These are phyloP conservation scores for Acrossocheilus fasciatus DNA, from an alignment of 2,797 vertebrate species.

Conservation along the genomic window DNA sequence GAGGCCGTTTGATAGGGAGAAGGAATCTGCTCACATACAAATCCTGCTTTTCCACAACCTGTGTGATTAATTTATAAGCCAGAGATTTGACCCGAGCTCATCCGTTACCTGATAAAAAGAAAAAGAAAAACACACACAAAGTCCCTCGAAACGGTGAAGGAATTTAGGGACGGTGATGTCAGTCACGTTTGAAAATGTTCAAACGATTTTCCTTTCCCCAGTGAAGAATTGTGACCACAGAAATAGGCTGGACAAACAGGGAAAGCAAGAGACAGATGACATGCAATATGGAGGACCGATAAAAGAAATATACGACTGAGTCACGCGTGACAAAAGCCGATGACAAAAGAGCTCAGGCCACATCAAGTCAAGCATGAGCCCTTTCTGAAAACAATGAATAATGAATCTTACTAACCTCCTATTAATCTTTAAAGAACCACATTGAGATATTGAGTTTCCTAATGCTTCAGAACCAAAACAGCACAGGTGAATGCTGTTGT, in stretches of 20 bases:
- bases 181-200: conserved; percentile 24
- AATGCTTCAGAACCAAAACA: conserved; percentile 64
- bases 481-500: conserved; percentile 65
- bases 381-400: conserved; percentile 79
- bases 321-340: conserved; percentile 63
- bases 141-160: not conserved
- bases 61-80: conserved; percentile 57
- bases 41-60: conserved; percentile 48
- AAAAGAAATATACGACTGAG: conserved; percentile 59
- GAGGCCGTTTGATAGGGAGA: conserved; percentile 47
- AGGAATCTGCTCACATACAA: conserved; percentile 48
- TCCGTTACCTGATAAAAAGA: conserved; percentile 43
- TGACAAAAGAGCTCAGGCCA: conserved; percentile 62
- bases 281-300: conserved; percentile 48
- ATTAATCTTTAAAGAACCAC: conserved; percentile 81
- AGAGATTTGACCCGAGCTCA: conserved; percentile 39
- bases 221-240: conserved; percentile 25
- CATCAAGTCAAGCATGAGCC: conserved; percentile 67
- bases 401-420: conserved; percentile 82
- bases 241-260: conserved; percentile 11
- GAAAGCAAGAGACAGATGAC: conserved; percentile 30
- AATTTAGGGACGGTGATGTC: conserved; percentile 37
- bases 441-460: conserved; percentile 79
- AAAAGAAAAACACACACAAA: not conserved
- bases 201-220: not conserved